Evolutionary conservation across 2,888 invertebrate species (phyloP).

Genomic region (Xestia rhomboidea): DNA sequence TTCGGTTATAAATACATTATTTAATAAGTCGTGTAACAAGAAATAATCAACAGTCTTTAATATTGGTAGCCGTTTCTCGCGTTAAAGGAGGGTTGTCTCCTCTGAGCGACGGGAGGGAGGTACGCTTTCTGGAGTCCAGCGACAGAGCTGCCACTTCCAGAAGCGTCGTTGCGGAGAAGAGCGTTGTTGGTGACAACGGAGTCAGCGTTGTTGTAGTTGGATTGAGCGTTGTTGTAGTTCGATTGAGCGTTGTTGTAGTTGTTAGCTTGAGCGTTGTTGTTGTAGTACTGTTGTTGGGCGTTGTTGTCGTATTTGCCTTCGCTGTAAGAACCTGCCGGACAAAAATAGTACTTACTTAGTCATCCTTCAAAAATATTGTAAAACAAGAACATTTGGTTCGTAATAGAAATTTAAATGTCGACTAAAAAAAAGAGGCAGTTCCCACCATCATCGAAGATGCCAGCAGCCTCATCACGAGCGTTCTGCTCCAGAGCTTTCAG

Average conservation of each 20-base stretch:
- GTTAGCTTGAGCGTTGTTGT: slow-evolving; percentile 56
- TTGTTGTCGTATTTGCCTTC: slow-evolving; percentile 79
- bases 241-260: slow-evolving; percentile 68
- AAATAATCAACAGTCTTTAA: slow-evolving; percentile 60
- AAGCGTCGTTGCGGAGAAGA: slow-evolving; percentile 25
- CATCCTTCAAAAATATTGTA: not conserved
- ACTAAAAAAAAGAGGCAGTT: not conserved
- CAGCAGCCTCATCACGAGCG: slow-evolving; percentile 86
- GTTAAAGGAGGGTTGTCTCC: slow-evolving; percentile 66
- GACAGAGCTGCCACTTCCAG: slow-evolving; percentile 19
- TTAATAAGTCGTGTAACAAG: slow-evolving; percentile 37
- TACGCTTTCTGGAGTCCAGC: slow-evolving; percentile 73
- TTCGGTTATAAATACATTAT: slow-evolving; percentile 44
- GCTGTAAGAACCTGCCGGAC: slow-evolving; percentile 83
- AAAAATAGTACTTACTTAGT: not conserved
- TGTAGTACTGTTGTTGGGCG: slow-evolving; percentile 64
- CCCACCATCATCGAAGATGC: slow-evolving; percentile 86
- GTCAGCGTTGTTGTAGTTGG: slow-evolving; percentile 72
- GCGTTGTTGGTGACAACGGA: slow-evolving; percentile 74
- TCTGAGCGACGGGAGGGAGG: slow-evolving; percentile 75
- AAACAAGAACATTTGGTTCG: too few relatives aligned
- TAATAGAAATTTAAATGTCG: not conserved
- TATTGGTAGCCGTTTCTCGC: slow-evolving; percentile 76
- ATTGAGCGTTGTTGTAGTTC: slow-evolving; percentile 68
- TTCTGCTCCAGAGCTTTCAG: slow-evolving; percentile 85